These are phyloP conservation scores for Drosophila fulvimacula DNA, from an alignment of 2,888 invertebrate genomes.

Conservation along the genomic window DNA sequence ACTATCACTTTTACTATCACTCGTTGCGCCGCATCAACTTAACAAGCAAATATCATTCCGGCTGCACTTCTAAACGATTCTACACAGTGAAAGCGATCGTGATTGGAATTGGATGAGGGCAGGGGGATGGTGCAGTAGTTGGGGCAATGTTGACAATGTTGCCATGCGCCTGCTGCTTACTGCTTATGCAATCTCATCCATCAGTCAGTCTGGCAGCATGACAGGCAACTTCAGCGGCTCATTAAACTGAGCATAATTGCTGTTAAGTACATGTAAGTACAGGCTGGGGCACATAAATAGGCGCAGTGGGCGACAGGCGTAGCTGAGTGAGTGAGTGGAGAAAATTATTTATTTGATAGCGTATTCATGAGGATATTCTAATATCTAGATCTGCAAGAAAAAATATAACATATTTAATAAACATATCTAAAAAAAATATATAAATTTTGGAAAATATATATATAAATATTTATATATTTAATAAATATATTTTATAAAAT, in stretches of 20 bases:
- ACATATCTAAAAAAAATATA: not conserved
- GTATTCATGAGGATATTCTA: not conserved
- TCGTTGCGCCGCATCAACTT: conserved; percentile 36
- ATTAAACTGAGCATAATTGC: conserved; percentile 75
- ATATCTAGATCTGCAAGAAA: too few species aligned
- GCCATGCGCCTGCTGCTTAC: conserved; percentile 9
- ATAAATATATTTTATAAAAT: not conserved
- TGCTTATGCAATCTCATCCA: conserved; percentile 73
- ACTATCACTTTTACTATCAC: conserved; percentile 79
- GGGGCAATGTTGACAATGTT: conserved; percentile 62
- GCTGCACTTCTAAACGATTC: conserved; percentile 71
- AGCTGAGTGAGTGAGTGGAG: not conserved
- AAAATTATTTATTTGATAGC: not conserved
- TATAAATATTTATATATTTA: not conserved
- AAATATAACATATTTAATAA: too few species aligned
- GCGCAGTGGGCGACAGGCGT: not conserved
- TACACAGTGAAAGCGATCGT: conserved; percentile 69
- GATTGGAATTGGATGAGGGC: not conserved
- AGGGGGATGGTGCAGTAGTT: not conserved
- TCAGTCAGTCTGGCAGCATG: conserved; percentile 52
- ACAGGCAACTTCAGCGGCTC: conserved; percentile 61
- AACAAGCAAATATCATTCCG: conserved; percentile 56
- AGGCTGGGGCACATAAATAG: conserved; percentile 4
- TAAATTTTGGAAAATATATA: not conserved
- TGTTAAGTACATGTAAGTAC: conserved; percentile 45